phyloP scores from a whole-genome alignment of 2,888 invertebrate genomes.

The Crepidodera aurea region DNA sequence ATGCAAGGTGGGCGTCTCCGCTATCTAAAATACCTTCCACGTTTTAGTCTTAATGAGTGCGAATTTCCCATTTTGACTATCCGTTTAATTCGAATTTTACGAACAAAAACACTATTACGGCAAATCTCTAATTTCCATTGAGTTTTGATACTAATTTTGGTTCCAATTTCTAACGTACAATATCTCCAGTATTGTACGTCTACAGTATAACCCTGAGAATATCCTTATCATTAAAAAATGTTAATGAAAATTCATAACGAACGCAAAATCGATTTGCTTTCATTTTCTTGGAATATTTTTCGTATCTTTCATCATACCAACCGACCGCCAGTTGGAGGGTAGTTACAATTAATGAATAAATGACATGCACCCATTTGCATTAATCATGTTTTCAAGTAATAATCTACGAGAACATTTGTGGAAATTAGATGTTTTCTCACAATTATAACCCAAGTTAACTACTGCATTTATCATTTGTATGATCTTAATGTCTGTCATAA shows the following conservation, averaged over 20 bases:
- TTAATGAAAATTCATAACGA: constrained; percentile 9
- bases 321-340: background rate
- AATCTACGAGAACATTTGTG: constrained; percentile 41
- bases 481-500: constrained; percentile 35
- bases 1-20: constrained; percentile 54
- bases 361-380: constrained; percentile 38
- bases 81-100: constrained; percentile 33
- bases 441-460: constrained; percentile 36
- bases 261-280: constrained; percentile 7
- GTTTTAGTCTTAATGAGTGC: constrained; percentile 40
- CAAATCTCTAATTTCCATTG: constrained; percentile 18
- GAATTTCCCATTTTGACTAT: constrained; percentile 23
- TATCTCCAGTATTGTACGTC: too few relatives aligned
- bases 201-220: too few relatives aligned
- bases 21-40: constrained; percentile 42
- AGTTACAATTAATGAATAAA: constrained; percentile 33
- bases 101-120: constrained; percentile 32
- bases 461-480: constrained; percentile 34
- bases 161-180: too few relatives aligned
- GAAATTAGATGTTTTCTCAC: constrained; percentile 40
- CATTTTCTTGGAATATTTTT: constrained; percentile 11
- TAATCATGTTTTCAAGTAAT: constrained; percentile 41
- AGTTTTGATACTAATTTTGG: too few relatives aligned
- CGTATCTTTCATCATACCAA: constrained; percentile 19
- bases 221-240: too few relatives aligned